phyloP scores from a whole-genome alignment of 2,888 invertebrate genomes.

The Drosophila meridionalis region DNA sequence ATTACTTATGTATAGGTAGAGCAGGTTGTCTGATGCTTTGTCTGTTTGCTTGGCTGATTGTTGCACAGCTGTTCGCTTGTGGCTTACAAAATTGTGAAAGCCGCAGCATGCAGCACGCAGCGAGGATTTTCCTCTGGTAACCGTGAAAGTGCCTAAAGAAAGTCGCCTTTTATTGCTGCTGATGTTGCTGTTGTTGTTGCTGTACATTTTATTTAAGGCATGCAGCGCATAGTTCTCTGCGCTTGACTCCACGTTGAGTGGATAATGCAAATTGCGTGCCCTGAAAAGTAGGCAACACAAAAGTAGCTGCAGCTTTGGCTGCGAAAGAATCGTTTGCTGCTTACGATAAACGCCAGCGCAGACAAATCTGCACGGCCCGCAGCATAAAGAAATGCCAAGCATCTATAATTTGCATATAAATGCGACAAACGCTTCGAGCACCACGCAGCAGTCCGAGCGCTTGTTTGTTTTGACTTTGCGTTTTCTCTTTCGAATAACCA shows the following conservation, averaged over 20 bases:
- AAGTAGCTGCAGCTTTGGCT: slow-evolving; percentile 39
- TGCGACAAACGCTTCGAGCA: slow-evolving; percentile 68
- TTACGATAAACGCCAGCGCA: slow-evolving; percentile 71
- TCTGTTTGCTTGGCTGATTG: slow-evolving; percentile 53
- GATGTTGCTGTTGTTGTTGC: not conserved
- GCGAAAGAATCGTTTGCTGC: slow-evolving; percentile 56
- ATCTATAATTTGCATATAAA: slow-evolving; percentile 80
- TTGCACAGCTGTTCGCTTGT: slow-evolving; percentile 58
- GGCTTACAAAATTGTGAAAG: slow-evolving; percentile 49
- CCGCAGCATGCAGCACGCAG: slow-evolving; percentile 30
- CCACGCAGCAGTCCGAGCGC: slow-evolving; percentile 52
- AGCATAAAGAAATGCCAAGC: slow-evolving; percentile 62
- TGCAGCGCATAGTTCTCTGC: slow-evolving; percentile 33
- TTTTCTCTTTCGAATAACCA: slow-evolving; percentile 4
- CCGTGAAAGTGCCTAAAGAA: slow-evolving; percentile 62
- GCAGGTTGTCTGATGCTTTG: slow-evolving; percentile 34
- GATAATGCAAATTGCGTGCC: slow-evolving; percentile 58
- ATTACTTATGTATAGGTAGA: slow-evolving; percentile 36
- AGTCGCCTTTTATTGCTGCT: slow-evolving; percentile 36
- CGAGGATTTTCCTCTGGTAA: slow-evolving; percentile 27
- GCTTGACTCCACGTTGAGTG: slow-evolving; percentile 32
- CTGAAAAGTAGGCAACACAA: slow-evolving; percentile 51
- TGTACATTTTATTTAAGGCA: slow-evolving; percentile 20
- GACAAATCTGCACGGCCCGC: slow-evolving; percentile 68
- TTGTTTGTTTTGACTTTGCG: slow-evolving; percentile 38